Evolutionary conservation across 2,797 vertebrate species (phyloP).

Genomic region (Acanthurus leucopareius): DNA sequence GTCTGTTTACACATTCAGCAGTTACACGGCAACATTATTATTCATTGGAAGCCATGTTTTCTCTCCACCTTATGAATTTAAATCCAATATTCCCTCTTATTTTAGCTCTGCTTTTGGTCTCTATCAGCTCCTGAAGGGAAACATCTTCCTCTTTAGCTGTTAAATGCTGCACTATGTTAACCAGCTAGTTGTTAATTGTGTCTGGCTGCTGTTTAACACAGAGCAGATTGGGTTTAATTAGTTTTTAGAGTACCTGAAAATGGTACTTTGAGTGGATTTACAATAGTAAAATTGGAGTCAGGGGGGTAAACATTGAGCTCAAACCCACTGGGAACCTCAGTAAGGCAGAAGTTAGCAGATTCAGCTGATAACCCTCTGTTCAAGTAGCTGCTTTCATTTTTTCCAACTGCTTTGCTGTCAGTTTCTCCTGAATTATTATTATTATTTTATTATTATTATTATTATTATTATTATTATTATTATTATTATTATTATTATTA

Average conservation of each 20-base stretch:
- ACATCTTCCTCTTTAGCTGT: not conserved
- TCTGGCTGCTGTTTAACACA: not conserved
- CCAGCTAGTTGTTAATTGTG: not conserved
- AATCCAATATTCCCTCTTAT: not conserved
- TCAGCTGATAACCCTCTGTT: not conserved
- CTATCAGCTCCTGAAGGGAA: not conserved
- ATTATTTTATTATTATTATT: no score
- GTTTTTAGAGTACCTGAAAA: not conserved
- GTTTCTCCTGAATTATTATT: no score
- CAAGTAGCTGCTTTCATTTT: no score
- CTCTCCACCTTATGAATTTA: not conserved
- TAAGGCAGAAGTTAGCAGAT: not conserved
- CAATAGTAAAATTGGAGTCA: not conserved
- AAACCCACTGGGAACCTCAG: not conserved
- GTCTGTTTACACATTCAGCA: not conserved
- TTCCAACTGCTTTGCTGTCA: not conserved
- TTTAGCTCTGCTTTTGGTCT: not conserved
- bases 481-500: no score
- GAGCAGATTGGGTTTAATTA: not conserved
- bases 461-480: no score
- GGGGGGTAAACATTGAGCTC: not conserved
- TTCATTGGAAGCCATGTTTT: not conserved
- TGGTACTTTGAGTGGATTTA: not conserved
- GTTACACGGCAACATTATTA: not conserved
- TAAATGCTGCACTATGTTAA: not conserved